A percentile compares a stretch with the other conserved stretches of the same genome.
Conservation (phyloP, 92 coral and sea anemone species). For the Ricordea florida region DNA sequence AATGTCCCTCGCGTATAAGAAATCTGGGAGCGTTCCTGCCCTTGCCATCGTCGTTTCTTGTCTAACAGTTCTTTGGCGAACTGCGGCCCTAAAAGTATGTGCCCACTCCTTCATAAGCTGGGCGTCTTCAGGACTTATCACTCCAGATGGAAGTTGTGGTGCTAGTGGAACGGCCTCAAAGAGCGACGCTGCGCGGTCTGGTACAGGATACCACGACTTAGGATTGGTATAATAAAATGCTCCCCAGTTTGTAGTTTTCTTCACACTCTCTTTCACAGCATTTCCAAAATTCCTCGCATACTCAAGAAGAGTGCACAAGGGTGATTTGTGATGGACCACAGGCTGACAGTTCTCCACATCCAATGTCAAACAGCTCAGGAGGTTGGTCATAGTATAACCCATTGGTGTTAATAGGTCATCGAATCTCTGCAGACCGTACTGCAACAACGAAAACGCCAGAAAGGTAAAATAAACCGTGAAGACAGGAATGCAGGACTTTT, state of each 20-base stretch:
- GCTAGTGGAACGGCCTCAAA: slow-evolving; percentile 2
- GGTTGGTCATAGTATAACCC: no score
- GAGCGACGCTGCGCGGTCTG: slow-evolving; percentile 31
- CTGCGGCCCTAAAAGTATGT: slow-evolving; percentile 32
- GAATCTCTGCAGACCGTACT: no score
- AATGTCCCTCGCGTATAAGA: slow-evolving; percentile 8
- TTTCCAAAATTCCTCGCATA: slow-evolving; percentile 33
- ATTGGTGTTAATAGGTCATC: no score
- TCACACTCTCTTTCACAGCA: no score
- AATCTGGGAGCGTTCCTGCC: slow-evolving; percentile 9
- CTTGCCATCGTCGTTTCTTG: slow-evolving; percentile 32
- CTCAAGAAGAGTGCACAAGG: slow-evolving; percentile 35
- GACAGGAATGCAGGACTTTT: no score
- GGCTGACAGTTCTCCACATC: no score
- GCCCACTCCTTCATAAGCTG: slow-evolving; percentile 53
- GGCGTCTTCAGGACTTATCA: slow-evolving; percentile 20
- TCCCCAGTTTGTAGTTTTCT: no score
- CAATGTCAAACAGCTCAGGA: no score
- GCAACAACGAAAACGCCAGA: no score
- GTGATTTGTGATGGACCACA: slow-evolving; percentile 59
- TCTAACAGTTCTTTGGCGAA: slow-evolving; percentile 38
- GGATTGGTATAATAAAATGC: no score
- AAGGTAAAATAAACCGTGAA: no score
- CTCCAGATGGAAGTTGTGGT: slow-evolving; percentile 15
- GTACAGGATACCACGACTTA: slow-evolving; percentile 27